A percentile compares a stretch with the other conserved stretches of the same genome.
Conservation (phyloP, 2,797 vertebrate genomes). For the Taenioides sp. region DNA sequence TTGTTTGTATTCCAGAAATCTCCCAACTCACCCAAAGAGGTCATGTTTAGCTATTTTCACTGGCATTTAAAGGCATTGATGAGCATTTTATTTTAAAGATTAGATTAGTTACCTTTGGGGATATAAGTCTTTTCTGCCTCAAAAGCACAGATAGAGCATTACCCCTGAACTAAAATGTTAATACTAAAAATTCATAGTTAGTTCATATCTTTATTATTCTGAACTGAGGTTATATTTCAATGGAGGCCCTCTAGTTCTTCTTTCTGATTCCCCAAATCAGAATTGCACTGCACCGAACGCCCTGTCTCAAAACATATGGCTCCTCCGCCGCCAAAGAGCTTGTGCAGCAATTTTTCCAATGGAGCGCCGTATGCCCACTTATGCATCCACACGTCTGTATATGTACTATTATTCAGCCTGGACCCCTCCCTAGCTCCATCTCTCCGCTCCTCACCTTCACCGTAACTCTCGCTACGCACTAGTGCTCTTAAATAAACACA, state of each 20-base stretch:
- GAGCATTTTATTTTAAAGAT: too few relatives aligned
- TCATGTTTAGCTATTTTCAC: background rate
- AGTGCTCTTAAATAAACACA: slow-evolving; percentile 66
- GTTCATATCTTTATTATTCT: background rate
- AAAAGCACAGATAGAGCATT: too few relatives aligned
- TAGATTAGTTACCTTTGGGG: too few relatives aligned
- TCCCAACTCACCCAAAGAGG: background rate
- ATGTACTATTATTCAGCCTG: slow-evolving; percentile 64
- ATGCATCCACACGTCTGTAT: slow-evolving; percentile 61
- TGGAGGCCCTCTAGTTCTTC: background rate
- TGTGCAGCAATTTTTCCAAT: slow-evolving; percentile 45
- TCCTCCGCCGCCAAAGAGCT: slow-evolving; percentile 53
- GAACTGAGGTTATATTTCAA: background rate
- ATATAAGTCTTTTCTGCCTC: too few relatives aligned
- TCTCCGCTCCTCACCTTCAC: slow-evolving; percentile 47
- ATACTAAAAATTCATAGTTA: background rate
- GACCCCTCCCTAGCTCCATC: slow-evolving; percentile 41
- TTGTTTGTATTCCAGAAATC: background rate
- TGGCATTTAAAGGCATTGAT: background rate
- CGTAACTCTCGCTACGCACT: slow-evolving; percentile 28
- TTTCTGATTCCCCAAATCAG: slow-evolving; percentile 5
- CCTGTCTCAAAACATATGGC: slow-evolving; percentile 68
- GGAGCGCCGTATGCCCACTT: slow-evolving; percentile 47
- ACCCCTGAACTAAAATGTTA: background rate
- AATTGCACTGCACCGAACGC: slow-evolving; percentile 44